Conservation (phyloP, 2,888 invertebrate species). For the Melipona bicolor region DNA sequence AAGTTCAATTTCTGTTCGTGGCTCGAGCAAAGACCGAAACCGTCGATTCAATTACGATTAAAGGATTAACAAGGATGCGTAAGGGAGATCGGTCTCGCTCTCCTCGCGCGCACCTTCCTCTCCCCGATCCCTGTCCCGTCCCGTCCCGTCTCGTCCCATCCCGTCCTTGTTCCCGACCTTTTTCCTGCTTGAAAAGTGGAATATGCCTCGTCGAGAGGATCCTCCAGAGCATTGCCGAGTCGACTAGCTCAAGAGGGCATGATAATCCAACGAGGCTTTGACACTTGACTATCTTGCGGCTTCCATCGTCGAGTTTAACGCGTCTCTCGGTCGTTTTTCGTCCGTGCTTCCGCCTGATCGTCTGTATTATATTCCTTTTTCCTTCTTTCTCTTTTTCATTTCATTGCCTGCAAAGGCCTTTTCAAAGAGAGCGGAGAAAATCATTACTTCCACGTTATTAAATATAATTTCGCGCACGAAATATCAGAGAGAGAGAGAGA, state of each 20-base stretch:
- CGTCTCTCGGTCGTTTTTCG: background rate
- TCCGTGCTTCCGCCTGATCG: background rate
- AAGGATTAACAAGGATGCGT: conserved; percentile 45
- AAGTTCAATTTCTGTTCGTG: conserved; percentile 64
- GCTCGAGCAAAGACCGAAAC: conserved; percentile 28
- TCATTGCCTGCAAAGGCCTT: background rate
- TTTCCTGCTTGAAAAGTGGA: conserved; percentile 18
- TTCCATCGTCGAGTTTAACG: conserved; percentile 11
- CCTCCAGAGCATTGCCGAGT: conserved; percentile 47
- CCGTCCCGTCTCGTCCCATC: too few relatives aligned
- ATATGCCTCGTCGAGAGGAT: conserved; percentile 45
- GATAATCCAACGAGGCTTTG: conserved; percentile 57
- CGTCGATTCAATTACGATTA: conserved; percentile 68
- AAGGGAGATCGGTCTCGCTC: background rate
- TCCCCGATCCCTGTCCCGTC: too few relatives aligned
- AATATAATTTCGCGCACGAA: background rate
- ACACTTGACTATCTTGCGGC: conserved; percentile 39
- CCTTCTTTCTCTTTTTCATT: background rate
- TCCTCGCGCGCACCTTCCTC: background rate
- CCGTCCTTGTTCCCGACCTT: background rate
- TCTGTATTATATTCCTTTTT: background rate
- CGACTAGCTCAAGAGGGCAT: conserved; percentile 55
- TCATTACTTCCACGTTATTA: background rate
- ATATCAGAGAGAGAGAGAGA: background rate
- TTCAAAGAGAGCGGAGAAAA: background rate